Evolutionary conservation across 2,888 invertebrate species (phyloP).

Genomic region (Phania funesta): DNA sequence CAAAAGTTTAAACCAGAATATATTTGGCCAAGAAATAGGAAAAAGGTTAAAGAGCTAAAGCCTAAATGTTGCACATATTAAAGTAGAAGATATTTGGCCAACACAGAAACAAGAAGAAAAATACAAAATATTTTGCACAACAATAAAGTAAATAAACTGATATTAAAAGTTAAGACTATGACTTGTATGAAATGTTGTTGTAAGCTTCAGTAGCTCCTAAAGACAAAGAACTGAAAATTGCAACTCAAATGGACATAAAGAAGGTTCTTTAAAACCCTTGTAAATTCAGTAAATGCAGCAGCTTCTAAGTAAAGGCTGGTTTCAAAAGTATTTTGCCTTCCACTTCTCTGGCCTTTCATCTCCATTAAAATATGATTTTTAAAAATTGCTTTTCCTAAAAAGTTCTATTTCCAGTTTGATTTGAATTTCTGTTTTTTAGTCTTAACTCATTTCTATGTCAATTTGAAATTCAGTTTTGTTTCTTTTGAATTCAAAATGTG

Average conservation of each 20-base stretch:
- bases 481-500: not conserved
- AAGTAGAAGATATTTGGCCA: slow-evolving; percentile 7
- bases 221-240: not conserved
- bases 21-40: not conserved
- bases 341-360: not conserved
- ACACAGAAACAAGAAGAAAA: not conserved
- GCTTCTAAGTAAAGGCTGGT: not conserved
- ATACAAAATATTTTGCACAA: not conserved
- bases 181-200: not conserved
- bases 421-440: not conserved
- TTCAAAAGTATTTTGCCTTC: too few species aligned
- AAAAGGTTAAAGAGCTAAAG: slow-evolving; percentile 47
- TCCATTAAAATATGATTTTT: not conserved
- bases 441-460: not conserved
- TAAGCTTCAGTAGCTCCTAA: too few species aligned
- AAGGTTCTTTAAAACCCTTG: not conserved
- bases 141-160: not conserved
- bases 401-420: not conserved
- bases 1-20: not conserved
- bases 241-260: not conserved
- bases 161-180: not conserved
- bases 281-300: not conserved
- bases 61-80: slow-evolving; percentile 48
- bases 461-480: not conserved
- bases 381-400: not conserved